phyloP scores from a whole-genome alignment of 2,888 invertebrate species.

The Agrochola macilenta region DNA sequence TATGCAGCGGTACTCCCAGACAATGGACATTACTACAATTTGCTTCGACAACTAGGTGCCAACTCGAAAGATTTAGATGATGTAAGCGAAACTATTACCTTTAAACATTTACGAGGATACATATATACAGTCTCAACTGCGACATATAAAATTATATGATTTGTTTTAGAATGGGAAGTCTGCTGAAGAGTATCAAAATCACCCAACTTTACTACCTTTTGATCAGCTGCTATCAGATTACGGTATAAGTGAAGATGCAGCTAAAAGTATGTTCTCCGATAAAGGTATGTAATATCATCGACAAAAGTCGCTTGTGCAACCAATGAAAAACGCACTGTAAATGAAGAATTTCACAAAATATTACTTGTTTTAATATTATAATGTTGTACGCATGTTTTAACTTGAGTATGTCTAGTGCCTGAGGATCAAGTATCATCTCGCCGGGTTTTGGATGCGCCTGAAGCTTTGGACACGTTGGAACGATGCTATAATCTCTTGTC shows the following conservation, averaged over 20 bases:
- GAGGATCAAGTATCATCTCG: conserved; percentile 94
- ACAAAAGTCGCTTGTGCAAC: conserved; percentile 16
- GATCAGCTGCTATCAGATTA: conserved; percentile 92
- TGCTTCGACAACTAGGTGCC: conserved; percentile 96
- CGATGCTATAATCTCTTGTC: conserved; percentile 93
- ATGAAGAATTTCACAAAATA: conserved; percentile 37
- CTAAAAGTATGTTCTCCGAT: conserved; percentile 93
- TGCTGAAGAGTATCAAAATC: conserved; percentile 94
- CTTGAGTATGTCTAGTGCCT: conserved; percentile 90
- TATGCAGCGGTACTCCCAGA: conserved; percentile 96
- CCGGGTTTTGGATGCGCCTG: conserved; percentile 92
- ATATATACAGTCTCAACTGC: not conserved
- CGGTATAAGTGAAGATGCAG: conserved; percentile 92
- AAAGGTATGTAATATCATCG: conserved; percentile 92
- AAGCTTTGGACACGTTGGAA: conserved; percentile 93
- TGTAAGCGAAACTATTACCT: conserved; percentile 88
- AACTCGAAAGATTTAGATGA: conserved; percentile 95
- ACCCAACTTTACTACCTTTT: conserved; percentile 93
- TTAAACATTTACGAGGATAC: not conserved
- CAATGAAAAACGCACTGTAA: conserved; percentile 26
- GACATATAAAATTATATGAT: not conserved
- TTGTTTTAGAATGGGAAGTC: conserved; percentile 93
- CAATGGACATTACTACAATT: conserved; percentile 96
- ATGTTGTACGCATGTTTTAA: conserved; percentile 53
- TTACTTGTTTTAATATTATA: conserved; percentile 35